Percentiles rank a stretch among this genome's conserved stretches.
phyloP scores from a whole-genome alignment of 2,797 vertebrate species.

The Notoglanidium macrostoma region DNA sequence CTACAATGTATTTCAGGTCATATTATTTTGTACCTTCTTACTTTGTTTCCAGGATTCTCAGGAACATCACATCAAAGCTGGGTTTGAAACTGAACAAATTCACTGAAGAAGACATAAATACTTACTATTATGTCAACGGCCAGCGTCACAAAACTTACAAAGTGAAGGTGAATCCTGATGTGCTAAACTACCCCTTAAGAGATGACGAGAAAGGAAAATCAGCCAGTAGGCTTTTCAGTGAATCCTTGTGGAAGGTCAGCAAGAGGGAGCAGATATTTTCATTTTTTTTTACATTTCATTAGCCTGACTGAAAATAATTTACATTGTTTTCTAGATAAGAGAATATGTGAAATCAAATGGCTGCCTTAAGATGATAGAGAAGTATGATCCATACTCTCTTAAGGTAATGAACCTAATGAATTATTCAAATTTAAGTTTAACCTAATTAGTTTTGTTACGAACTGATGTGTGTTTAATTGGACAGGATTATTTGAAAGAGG shows the following conservation, averaged over 20 bases:
- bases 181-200: constrained; percentile 74
- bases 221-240: constrained; percentile 71
- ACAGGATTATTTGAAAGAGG: constrained; percentile 80
- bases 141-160: constrained; percentile 62
- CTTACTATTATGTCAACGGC: constrained; percentile 78
- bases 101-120: constrained; percentile 75
- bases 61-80: constrained; percentile 68
- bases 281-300: neutral
- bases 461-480: constrained; percentile 9
- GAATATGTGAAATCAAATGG: constrained; percentile 69
- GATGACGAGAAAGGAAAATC: constrained; percentile 71
- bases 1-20: neutral
- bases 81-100: constrained; percentile 72
- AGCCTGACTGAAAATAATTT: neutral
- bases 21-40: neutral
- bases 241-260: constrained; percentile 76
- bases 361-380: constrained; percentile 69
- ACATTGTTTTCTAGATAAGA: constrained; percentile 65
- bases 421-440: neutral
- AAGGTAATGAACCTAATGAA: constrained; percentile 65
- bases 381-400: constrained; percentile 78
- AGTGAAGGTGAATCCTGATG: constrained; percentile 72
- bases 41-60: constrained; percentile 72
- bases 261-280: neutral
- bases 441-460: neutral